Conservation (phyloP, 2,888 invertebrate genomes). For the Oscheius sp. region DNA sequence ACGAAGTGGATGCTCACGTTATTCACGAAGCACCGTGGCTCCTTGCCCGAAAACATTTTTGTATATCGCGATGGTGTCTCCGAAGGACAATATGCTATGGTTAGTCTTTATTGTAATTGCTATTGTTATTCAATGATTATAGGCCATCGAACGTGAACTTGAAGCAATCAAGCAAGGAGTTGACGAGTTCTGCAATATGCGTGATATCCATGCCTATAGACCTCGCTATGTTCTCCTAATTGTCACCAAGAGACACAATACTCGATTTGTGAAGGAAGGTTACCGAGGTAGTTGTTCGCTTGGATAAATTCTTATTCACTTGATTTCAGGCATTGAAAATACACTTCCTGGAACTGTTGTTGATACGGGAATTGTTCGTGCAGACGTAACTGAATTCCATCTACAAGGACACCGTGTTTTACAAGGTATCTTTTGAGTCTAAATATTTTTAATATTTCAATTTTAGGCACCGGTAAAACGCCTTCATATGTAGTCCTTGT, state of each 20-base stretch:
- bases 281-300: slow-evolving; percentile 4
- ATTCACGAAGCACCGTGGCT: slow-evolving; percentile 35
- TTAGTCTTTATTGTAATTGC: neutral
- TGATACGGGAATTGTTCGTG: slow-evolving; percentile 50
- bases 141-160: slow-evolving; percentile 42
- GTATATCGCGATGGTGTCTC: slow-evolving; percentile 56
- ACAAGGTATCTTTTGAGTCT: slow-evolving; percentile 42
- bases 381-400: slow-evolving; percentile 57
- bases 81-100: neutral
- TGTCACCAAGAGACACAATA: slow-evolving; percentile 63
- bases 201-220: neutral
- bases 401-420: slow-evolving; percentile 15
- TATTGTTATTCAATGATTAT: neutral
- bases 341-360: slow-evolving; percentile 55
- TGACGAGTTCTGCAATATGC: slow-evolving; percentile 27
- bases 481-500: slow-evolving; percentile 53
- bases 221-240: slow-evolving; percentile 58
- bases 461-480: slow-evolving; percentile 50
- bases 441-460: too few species aligned
- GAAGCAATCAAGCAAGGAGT: slow-evolving; percentile 39
- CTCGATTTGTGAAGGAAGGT: slow-evolving; percentile 36
- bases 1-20: slow-evolving; percentile 44
- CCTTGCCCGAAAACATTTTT: slow-evolving; percentile 42
- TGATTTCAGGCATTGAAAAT: slow-evolving; percentile 43
- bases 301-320: neutral